Evolutionary conservation across 2,113 vertebrate species (phyloP), one percentile per base, ranked within the genome.

Genomic region (Carlito syrichta): DNA sequence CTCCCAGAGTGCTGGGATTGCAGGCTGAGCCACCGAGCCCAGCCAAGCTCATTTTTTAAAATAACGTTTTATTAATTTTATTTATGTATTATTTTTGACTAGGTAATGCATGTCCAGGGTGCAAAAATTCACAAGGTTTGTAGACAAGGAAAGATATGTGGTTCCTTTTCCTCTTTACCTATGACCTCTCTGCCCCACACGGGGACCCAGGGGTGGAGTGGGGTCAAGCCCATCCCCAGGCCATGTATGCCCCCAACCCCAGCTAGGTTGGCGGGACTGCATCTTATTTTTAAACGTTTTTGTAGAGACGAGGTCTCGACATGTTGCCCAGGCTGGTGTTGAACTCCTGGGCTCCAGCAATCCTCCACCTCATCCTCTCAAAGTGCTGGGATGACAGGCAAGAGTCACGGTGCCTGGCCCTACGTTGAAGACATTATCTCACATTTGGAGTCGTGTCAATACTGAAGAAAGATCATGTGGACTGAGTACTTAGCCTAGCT

Each of bases 81-180:
- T 68, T 63, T 83, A 54, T 54, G 40, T 79, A n/a, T 89, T 92
- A 50, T 62, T 84, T 90, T 82, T 83, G 84, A 90, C 92, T 74
- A 88, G 95, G 63, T 84, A 91, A 83, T 71, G 45, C 73, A 60
- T 56, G 88, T 20, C 90, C 71, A 23, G 6, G 63, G 48, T 56
- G 73, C 91, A 92, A 94, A 96, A 84, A 87, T 43, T 84, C 69
- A 77, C 95, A 86, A 83, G 87, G n/a, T 91, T 74, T 50, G 84
- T 77, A 85, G 86, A 76, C 30, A 5, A 82, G 35, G 69, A 89
- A 90, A 87, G 54, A n/a, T n/a, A 73, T 19, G 38, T 40, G 38
- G 38, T 19, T 30, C 6, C 54, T 56, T 73, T 89, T 63, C 43
- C 43, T 60, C 79, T 74, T 81, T 54, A 14, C 77, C 81, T 52